Conservation (phyloP, 53 echinoderm and acorn worm genomes). For the Zoroaster sp. region DNA sequence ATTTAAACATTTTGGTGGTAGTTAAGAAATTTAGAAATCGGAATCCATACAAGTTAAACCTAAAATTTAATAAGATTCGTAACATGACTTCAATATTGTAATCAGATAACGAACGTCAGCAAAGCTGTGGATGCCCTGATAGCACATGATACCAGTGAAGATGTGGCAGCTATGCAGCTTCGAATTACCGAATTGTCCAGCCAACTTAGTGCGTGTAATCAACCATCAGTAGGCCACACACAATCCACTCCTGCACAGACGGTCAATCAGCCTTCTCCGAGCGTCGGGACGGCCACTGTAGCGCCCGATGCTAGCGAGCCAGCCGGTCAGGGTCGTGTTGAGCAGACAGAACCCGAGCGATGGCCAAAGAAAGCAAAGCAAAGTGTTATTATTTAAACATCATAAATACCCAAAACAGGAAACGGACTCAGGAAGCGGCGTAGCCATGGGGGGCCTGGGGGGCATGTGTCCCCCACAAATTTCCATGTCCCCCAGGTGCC, state of each 20-base stretch:
- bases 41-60: not conserved
- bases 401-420: no score
- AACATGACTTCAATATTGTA: no score
- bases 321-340: not conserved
- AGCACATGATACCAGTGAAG: not conserved
- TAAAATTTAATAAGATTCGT: not conserved
- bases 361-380: not conserved
- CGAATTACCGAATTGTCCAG: not conserved
- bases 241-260: not conserved
- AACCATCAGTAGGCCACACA: not conserved
- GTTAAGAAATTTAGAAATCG: not conserved
- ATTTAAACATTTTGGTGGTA: no score
- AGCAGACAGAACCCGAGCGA: not conserved
- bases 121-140: not conserved
- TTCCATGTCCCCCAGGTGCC: not conserved
- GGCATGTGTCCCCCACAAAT: not conserved
- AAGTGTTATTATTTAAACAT: no score
- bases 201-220: not conserved
- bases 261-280: not conserved
- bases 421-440: no score
- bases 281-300: not conserved
- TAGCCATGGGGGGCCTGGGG: not conserved
- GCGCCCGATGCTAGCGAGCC: not conserved
- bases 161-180: not conserved
- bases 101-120: slow-evolving; percentile 1